These are phyloP conservation scores for Asobara japonica DNA, from an alignment of 1,140 invertebrate species.

Conservation along the genomic window DNA sequence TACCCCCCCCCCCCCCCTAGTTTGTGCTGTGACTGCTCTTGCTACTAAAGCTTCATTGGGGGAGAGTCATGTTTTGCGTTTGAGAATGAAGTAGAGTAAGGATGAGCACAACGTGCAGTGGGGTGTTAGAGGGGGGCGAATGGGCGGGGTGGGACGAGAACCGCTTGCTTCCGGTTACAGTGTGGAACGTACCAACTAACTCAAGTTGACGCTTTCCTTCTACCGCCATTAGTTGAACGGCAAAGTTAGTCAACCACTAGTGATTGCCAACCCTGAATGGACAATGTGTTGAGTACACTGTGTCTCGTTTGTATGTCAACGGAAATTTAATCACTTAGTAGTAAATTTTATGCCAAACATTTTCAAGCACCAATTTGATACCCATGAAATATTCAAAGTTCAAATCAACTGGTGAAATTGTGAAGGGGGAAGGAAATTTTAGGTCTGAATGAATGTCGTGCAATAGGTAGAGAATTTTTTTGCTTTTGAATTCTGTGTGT, in stretches of 20 bases:
- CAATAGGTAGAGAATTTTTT: too few species aligned
- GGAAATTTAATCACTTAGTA: neutral
- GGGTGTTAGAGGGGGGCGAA: too few species aligned
- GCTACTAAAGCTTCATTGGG: neutral
- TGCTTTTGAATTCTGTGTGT: too few species aligned
- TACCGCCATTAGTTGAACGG: neutral
- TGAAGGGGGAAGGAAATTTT: neutral
- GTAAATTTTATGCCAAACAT: neutral
- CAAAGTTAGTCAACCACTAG: neutral
- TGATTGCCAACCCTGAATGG: conserved; percentile 9
- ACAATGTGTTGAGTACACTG: conserved; percentile 15
- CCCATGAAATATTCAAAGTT: neutral
- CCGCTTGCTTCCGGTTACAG: conserved; percentile 14
- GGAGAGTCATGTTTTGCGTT: neutral
- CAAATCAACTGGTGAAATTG: neutral
- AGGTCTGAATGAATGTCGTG: too few species aligned
- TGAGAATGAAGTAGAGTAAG: neutral
- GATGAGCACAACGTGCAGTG: neutral
- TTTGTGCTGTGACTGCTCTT: neutral
- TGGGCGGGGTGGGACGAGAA: neutral
- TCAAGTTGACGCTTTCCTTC: conserved; percentile 16
- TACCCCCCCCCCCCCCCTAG: neutral
- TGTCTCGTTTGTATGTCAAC: neutral
- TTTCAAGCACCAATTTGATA: neutral
- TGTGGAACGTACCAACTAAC: neutral